phyloP scores from a whole-genome alignment of 2,888 invertebrate genomes.

The Arge pagana region DNA sequence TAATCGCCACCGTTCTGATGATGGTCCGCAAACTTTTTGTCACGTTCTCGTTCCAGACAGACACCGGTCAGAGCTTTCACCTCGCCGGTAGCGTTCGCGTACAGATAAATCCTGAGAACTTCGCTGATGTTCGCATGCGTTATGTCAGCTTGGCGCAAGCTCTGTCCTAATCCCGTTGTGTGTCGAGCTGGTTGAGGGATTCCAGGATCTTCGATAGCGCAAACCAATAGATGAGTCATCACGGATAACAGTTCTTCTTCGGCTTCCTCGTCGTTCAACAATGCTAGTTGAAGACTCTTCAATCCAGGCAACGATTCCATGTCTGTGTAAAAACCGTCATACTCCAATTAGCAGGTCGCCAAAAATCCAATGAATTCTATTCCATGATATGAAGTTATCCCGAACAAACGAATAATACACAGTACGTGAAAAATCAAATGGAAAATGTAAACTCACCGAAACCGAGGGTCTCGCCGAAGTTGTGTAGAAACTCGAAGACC shows the following conservation, averaged over 20 bases:
- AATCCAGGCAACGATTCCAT: conserved; percentile 86
- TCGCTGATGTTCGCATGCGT: conserved; percentile 91
- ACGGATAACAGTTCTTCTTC: conserved; percentile 87
- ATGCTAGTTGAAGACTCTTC: conserved; percentile 83
- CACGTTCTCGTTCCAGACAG: conserved; percentile 81
- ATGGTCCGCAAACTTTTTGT: conserved; percentile 80
- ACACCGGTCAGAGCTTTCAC: conserved; percentile 80
- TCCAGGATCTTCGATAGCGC: conserved; percentile 92
- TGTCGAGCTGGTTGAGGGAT: conserved; percentile 88
- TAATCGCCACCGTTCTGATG: conserved; percentile 77
- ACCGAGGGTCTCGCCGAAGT: conserved; percentile 92
- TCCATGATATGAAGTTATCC: too few species aligned
- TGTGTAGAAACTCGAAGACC: conserved; percentile 96
- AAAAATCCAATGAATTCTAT: too few species aligned
- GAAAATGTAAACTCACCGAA: conserved; percentile 71
- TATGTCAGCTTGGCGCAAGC: conserved; percentile 85
- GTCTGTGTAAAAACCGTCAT: conserved; percentile 60
- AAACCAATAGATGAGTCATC: conserved; percentile 85
- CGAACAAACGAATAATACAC: background rate
- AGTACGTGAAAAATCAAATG: background rate
- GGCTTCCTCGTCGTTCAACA: conserved; percentile 78
- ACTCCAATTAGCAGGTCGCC: background rate
- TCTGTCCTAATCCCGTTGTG: conserved; percentile 88
- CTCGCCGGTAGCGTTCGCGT: conserved; percentile 87
- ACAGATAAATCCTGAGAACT: conserved; percentile 87